A percentile compares a stretch with the other conserved stretches of the same genome.
Conservation (phyloP, 2,113 vertebrate species). For the Apaloderma vittatum region DNA sequence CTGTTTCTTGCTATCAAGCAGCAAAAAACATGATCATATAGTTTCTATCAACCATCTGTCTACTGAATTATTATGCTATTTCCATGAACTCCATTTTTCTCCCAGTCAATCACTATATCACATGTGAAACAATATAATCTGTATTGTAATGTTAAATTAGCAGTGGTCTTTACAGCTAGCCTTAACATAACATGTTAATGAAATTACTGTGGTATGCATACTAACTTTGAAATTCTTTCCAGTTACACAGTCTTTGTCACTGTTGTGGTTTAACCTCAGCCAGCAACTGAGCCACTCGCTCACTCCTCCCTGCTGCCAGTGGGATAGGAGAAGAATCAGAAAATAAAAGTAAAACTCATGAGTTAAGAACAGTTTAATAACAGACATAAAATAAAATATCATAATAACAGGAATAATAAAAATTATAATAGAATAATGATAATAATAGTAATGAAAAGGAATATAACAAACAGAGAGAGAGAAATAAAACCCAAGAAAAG, state of each 20-base stretch:
- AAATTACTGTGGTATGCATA: neutral
- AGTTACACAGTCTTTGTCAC: neutral
- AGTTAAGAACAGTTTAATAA: too few species aligned
- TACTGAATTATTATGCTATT: neutral
- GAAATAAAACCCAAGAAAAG: too few species aligned
- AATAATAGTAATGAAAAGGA: too few species aligned
- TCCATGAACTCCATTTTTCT: neutral
- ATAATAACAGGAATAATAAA: too few species aligned
- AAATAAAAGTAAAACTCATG: too few species aligned
- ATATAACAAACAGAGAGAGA: too few species aligned
- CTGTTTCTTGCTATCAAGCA: neutral
- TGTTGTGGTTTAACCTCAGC: too few species aligned
- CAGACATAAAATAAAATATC: too few species aligned
- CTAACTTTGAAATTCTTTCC: neutral
- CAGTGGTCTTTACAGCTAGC: neutral
- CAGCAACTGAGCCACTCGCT: too few species aligned
- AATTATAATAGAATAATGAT: too few species aligned
- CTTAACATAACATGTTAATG: neutral
- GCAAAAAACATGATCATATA: neutral
- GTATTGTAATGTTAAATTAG: neutral
- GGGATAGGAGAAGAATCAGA: too few species aligned
- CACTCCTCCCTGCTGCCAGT: too few species aligned
- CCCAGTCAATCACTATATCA: neutral
- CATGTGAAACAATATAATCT: accelerated
- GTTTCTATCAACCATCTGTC: neutral